phyloP scores from a whole-genome alignment of 2,113 vertebrate species.

The Ptychochromis oligacanthus region DNA sequence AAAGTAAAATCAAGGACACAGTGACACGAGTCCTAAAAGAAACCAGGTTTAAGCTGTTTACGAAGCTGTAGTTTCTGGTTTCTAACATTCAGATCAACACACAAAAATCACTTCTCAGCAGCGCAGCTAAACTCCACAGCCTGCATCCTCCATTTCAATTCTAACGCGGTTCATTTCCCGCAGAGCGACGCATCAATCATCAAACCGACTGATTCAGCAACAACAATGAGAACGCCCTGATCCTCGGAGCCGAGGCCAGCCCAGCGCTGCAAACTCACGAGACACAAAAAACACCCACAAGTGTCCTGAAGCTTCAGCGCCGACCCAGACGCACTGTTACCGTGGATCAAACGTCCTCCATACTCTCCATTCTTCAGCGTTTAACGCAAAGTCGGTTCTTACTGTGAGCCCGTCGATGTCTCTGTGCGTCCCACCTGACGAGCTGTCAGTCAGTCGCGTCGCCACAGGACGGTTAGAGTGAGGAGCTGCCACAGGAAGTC shows the following conservation, averaged over 20 bases:
- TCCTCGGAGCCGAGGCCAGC: neutral
- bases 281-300: neutral
- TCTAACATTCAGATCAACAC: neutral
- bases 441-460: neutral
- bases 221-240: neutral
- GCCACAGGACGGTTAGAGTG: neutral
- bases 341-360: too few relatives aligned
- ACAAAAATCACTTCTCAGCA: neutral
- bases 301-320: neutral
- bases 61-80: neutral
- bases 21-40: too few relatives aligned
- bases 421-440: neutral
- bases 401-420: neutral
- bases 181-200: neutral
- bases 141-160: too few relatives aligned
- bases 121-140: too few relatives aligned
- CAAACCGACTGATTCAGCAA: neutral
- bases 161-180: neutral
- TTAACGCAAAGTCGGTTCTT: neutral
- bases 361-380: too few relatives aligned
- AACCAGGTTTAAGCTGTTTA: neutral
- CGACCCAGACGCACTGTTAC: too few relatives aligned
- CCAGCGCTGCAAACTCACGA: neutral
- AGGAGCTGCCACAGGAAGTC: conserved; percentile 39
- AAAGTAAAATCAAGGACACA: too few relatives aligned